phyloP scores from a whole-genome alignment of 2,888 invertebrate species.

The Ectobius pallidus region DNA sequence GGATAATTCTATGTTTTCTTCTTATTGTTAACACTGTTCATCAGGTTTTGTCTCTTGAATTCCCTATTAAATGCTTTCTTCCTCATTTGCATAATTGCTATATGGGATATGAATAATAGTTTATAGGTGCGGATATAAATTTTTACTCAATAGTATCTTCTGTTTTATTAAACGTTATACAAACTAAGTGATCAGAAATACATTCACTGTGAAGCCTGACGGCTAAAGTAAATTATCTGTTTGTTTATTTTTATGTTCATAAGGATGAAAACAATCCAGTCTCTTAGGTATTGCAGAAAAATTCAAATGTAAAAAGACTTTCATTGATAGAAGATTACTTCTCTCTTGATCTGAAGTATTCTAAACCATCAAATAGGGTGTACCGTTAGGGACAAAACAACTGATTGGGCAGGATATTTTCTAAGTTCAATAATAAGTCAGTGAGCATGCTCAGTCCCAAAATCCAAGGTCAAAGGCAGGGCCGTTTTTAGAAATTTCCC shows the following conservation, averaged over 20 bases:
- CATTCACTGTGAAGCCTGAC: no score
- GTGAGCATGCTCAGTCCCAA: neutral
- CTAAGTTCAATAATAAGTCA: neutral
- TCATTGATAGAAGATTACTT: neutral
- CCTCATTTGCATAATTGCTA: neutral
- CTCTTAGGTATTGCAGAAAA: neutral
- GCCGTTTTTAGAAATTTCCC: no score
- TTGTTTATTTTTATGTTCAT: no score
- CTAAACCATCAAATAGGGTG: neutral
- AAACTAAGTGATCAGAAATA: neutral
- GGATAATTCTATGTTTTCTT: constrained; percentile 29
- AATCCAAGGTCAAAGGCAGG: neutral
- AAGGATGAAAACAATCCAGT: neutral
- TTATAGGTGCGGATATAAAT: neutral
- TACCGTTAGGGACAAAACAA: neutral
- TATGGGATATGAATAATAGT: neutral
- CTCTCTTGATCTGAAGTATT: neutral
- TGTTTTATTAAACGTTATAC: no score
- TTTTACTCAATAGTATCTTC: neutral
- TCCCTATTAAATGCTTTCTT: neutral
- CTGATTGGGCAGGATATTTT: neutral
- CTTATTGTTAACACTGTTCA: constrained; percentile 2
- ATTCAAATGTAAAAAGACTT: neutral
- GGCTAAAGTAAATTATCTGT: no score
- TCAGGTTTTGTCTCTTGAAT: neutral